A percentile compares a stretch with the other conserved stretches of the same genome.
Conservation (phyloP, 1,140 invertebrate species). For the Diorhabda carinulata region DNA sequence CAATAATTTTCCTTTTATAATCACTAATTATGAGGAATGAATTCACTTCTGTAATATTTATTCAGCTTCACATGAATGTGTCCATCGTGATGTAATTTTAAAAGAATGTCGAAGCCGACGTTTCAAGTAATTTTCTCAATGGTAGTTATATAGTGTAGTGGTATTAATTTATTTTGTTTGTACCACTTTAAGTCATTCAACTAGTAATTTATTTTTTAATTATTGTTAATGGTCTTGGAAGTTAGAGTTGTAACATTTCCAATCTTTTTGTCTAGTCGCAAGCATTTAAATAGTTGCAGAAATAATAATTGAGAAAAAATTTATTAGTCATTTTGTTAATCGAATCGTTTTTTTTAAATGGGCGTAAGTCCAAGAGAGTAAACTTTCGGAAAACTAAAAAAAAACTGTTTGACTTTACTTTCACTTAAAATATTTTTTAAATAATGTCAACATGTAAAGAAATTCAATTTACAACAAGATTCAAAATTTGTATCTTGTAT, state of each 20-base stretch:
- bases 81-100: neutral
- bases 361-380: too few species aligned
- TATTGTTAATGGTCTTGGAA: neutral
- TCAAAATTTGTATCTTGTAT: too few species aligned
- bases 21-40: too few species aligned
- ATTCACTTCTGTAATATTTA: too few species aligned
- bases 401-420: too few species aligned
- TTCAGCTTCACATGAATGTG: neutral
- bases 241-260: neutral
- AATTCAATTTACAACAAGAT: too few species aligned
- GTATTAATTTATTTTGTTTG: slow-evolving; percentile 1
- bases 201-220: neutral
- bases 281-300: neutral
- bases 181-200: neutral
- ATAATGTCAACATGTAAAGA: too few species aligned
- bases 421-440: too few species aligned
- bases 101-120: neutral
- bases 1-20: too few species aligned
- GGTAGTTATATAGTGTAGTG: neutral
- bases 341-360: too few species aligned
- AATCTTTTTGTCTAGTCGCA: neutral
- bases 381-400: too few species aligned
- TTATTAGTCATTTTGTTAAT: too few species aligned
- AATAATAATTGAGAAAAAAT: neutral
- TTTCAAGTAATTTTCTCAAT: slow-evolving; percentile 3